Evolutionary conservation across 2,888 invertebrate species (phyloP).

Genomic region (Cryptus armator): DNA sequence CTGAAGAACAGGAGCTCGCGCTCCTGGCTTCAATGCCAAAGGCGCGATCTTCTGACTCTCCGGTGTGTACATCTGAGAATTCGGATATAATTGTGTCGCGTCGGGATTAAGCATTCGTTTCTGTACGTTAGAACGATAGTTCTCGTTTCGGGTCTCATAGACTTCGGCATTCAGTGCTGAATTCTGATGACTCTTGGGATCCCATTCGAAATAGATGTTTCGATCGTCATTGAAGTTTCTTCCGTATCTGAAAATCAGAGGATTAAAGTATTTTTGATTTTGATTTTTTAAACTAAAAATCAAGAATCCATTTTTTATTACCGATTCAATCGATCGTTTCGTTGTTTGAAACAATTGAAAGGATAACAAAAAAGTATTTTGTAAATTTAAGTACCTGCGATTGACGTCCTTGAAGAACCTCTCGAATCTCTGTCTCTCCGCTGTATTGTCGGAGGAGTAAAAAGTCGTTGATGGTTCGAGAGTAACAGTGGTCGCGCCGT

Average conservation of each 20-base stretch:
- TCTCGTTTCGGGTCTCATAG: conserved; percentile 79
- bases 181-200: conserved; percentile 79
- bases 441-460: conserved; percentile 60
- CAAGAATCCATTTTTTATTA: too few species aligned
- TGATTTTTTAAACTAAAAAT: not conserved
- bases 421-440: conserved; percentile 78
- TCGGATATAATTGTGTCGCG: conserved; percentile 87
- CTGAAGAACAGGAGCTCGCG: conserved; percentile 91
- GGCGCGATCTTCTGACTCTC: conserved; percentile 87
- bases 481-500: conserved; percentile 89
- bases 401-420: conserved; percentile 81
- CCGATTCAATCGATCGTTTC: too few species aligned
- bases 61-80: conserved; percentile 89
- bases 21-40: conserved; percentile 89
- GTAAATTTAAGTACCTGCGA: conserved; percentile 74
- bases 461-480: conserved; percentile 86
- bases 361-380: not conserved
- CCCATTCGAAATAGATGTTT: conserved; percentile 82
- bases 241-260: conserved; percentile 75
- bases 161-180: conserved; percentile 80
- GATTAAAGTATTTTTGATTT: not conserved
- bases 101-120: conserved; percentile 91
- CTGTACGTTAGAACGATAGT: conserved; percentile 87
- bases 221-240: conserved; percentile 77
- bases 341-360: too few species aligned